Evolutionary conservation across 2,797 vertebrate genomes (phyloP), one percentile per base, ranked within the genome.

Genomic region (Prunella strophiata): DNA sequence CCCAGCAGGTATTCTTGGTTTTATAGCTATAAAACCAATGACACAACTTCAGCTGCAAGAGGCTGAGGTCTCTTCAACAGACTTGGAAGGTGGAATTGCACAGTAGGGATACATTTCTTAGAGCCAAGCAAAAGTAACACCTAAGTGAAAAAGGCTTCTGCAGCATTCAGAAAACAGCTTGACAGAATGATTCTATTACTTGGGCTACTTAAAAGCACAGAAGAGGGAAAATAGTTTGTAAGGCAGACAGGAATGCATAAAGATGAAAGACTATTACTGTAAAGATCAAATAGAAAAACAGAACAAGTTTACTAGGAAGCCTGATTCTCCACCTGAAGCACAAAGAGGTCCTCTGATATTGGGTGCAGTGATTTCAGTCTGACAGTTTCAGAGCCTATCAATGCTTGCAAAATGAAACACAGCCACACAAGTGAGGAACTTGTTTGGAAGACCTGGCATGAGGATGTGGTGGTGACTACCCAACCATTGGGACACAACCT

Each of bases 121-220:
- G 1, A 16, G 3, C 3, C 0, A 0, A 76, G 59, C 21, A n/a
- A 22, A 87, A 77, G 1, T 2, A 6, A 42, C 16, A 47, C 13
- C 55, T 11, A 3, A 5, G 6, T 1, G 38, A 71, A 55, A 85
- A 67, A 42, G 16, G 32, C 11, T 65, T 57, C 61, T 45, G 32
- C 29, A 59, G 18, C 40, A 32, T 26, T 74, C n/a, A 68, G 47
- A 57, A 72, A 15, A 57, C 9, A 75, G 19, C 7, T 27, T 57
- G 40, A 63, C 38, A 54, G 5, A 55, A 74, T 0, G 4, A 9
- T 57, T 86, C 47, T 43, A 47, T 70, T 63, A 63, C 9, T 7
- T 11, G 7, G 20, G 42, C 29, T 78, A 21, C 58, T 58, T 58
- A n/a, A 74, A 80, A 62, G 17, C 38, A 52, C 50, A 17, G 9